Evolutionary conservation across 2,797 vertebrate genomes (phyloP).

Genomic region (Argyrosomus regius): DNA sequence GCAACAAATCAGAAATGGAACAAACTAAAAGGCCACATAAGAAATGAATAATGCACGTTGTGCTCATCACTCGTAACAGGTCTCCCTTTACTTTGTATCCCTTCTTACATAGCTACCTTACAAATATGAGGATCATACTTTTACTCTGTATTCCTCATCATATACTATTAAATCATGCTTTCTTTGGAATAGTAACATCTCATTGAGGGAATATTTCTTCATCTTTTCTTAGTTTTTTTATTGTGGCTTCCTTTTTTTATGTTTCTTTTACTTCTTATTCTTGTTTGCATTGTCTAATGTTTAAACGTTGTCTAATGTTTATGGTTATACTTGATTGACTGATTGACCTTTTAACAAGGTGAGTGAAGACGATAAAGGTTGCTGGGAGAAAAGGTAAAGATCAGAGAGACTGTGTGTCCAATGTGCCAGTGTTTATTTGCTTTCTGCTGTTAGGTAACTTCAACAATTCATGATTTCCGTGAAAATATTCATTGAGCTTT

Average conservation of each 20-base stretch:
- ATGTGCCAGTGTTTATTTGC: constrained; percentile 37
- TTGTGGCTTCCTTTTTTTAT: not conserved
- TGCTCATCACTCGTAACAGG: not conserved
- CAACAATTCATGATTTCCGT: not conserved
- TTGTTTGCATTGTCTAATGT: not conserved
- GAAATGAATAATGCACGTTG: not conserved
- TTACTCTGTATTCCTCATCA: no score
- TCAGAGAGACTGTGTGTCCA: not conserved
- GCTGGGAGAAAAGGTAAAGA: constrained; percentile 44
- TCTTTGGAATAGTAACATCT: not conserved
- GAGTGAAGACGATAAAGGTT: constrained; percentile 37
- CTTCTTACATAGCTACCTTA: not conserved
- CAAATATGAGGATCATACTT: not conserved
- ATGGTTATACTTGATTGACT: not conserved
- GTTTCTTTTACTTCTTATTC: not conserved
- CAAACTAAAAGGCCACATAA: not conserved
- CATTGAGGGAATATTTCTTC: not conserved
- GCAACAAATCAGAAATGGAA: not conserved
- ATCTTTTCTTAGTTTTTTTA: not conserved
- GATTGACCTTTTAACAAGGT: not conserved
- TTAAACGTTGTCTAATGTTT: not conserved
- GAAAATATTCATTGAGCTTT: not conserved
- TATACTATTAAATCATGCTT: no score
- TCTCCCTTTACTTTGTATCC: not conserved
- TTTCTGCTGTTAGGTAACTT: constrained; percentile 38